Base-by-base conservation (phyloP, 2,113 vertebrate species). In the Phalacrocorax aristotelis region DNA sequence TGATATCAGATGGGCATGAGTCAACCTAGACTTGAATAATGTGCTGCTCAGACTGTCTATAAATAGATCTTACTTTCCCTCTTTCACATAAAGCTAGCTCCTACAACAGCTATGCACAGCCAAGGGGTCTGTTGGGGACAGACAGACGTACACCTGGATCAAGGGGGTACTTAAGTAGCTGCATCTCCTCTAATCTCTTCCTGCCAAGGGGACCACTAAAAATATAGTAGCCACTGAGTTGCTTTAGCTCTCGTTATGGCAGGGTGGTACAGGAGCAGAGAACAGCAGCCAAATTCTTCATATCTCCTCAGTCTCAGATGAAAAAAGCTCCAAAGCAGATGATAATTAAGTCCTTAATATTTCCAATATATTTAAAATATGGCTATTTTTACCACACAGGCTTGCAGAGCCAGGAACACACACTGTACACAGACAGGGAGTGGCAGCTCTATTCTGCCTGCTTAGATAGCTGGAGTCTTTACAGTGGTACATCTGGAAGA, bases 1-100 rank as follows among this genome's bases (percentile, higher is more conserved):
- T 44, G 44, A 55, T 89, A 95, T 89, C 94, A 95, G 86, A 93
- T 91, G 91, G 81, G 86, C 92, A 96, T 95, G 95, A 97, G 87
- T 96, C 91, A 91, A 82, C 70, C 52, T 62, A 49, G 61, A 54
- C 87, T 88, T 38, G 36, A 87, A 72, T 14, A 87, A 74, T 4
- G 27, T 58, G 80, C 83, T 0, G 13, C 72, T 86, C 77, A 82
- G 91, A 57, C 77, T 65, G 87, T 57, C 94, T 94, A 89, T 89
- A 95, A 95, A 95, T 92, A 92, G 64, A 81, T 79, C 82, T 89
- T 72, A 72, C 57, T 90, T 79, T 87, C 25, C 23, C 52, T 85
- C 79, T 77, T 89, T 76, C 65, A 40, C 21, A 65, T 46, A 15
- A 77, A 95, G 46, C 58, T 51, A 40, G 46, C 46, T 82, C 40